Evolutionary conservation across 1,140 invertebrate species (phyloP), one percentile per base, ranked within the genome.

Genomic region (Heliconius hermathena): DNA sequence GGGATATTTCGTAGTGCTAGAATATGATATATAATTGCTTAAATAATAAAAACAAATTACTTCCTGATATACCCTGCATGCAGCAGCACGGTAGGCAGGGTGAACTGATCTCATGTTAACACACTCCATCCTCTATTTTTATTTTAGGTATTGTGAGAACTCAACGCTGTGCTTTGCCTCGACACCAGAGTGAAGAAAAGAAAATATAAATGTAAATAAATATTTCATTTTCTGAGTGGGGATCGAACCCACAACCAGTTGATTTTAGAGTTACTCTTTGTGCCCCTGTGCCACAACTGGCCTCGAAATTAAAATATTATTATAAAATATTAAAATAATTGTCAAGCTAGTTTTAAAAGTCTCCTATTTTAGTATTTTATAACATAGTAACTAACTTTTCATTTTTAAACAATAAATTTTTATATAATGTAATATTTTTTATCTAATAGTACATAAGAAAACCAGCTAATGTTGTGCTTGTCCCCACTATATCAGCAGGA

Each of bases 1-100:
- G 96, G 82, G 98, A 97, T 81, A 98, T 93, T 88, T 98, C 98
- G 96, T 98, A 99, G 89, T 99, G 97, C 97, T 98, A 22, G 13
- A 66, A 66, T 26, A 4, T n/a, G 8, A 29, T 22, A 9, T n/a
- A 3, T 22, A 60, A n/a, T 29, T 26, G 60, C 8, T 66, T 29
- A n/a, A 13, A 52, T 52, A 16, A 52, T 16, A 8, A 52, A 46
- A n/a, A 54, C 20, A 20, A 20, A 54, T n/a, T 20, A n/a, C 5
- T 54, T 54, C 18, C 6, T n/a, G 18, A 16, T n/a, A 20, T 54
- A 54, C 8, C 8, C 18, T n/a, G 20, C 20, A n/a, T n/a, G n/a
- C n/a, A 8, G 52, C 52, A n/a, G 20, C 0, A 26, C 1, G 26
- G 20, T 54, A 8, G 52, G 18, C 20, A 54, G 20, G n/a, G 52